Base-by-base conservation (phyloP, 2,797 vertebrate species). In the Syndactyla subalaris region DNA sequence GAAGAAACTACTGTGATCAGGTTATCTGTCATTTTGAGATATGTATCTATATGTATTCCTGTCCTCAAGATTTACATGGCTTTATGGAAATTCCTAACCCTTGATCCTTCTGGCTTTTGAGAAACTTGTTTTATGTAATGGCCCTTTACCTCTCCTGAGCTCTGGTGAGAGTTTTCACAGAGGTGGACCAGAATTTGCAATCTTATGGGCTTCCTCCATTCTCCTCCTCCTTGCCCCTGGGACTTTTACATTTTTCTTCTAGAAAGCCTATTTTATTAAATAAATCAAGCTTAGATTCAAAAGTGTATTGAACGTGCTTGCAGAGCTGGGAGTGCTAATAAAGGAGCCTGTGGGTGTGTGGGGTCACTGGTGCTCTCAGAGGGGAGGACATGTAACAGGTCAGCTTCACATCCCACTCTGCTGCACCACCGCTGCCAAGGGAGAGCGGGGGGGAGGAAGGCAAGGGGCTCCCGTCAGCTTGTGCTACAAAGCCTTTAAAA, bases 321-420 rank as follows among this genome's bases (percentile, higher is more conserved):
- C 22, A 13, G 59, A 57, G 77, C 73, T 29, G 48, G 13, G 34
- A 77, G 52, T 9, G 34, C 36, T n/a, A 41, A 75, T 91, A n/a
- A 93, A 67, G 46, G 65, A 91, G 24, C n/a, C 81, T 16, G 10
- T 0, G 24, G 55, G 68, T 57, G 26, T 14, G 3, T 0, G 2
- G 26, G 70, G 39, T 29, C 9, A 0, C 48, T 1, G 22, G 26
- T 45, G n/a, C 34, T 79, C 43, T 16, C 24, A 0, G 0, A 10
- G 38, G 30, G 57, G 15, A 72, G 55, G 48, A 22, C n/a, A 38
- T 48, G 32, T 48, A 38, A 57, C 45, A 11, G 30, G 36, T 52
- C 72, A 87, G 32, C 73, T 20, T 46, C 49, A 24, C 4, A 4
- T 57, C 51, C 49, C 4, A 2, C 72, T 4, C 22, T 36, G 58